Evolutionary conservation across 2,113 vertebrate genomes (phyloP), one percentile per base, ranked within the genome.

Genomic region (Onychostoma macrolepis): DNA sequence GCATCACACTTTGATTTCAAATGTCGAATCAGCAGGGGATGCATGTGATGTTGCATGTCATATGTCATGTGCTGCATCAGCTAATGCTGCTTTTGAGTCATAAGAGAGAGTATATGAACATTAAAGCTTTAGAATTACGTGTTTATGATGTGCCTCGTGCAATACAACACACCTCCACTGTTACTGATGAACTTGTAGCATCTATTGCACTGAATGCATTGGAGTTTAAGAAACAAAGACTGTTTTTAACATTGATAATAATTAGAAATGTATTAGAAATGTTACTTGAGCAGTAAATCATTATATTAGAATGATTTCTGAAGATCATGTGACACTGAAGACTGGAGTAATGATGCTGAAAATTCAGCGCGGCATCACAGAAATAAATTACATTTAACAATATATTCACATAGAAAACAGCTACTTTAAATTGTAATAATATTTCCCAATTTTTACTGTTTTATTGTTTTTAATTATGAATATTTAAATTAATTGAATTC

Each of bases 51-150:
- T 58, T 36, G 67, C 67, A 2, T 71, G 30, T 36, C 33, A 71
- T 8, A 21, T 71, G 30, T 69, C 7, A 69, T 36, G 15, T 36
- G 15, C 19, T 69, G 30, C 7, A 71, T 71, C 7, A 6, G 63
- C 61, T 63, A 63, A 63, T 63, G 58, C 58, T 63, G 61, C n/a
- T 63, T 26, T 63, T 67, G 28, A 67, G 63, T 67, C 28, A 67
- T 67, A 17, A 67, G 15, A 71, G 15, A 69, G 17, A 21, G 30
- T 36, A 33, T 71, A 9, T 71, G 33, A 33, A 71, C 9, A 19
- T 33, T 0, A 21, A 69, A 69, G 67, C 30, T 69, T 69, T 10
- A 33, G 15, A 19, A 33, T 69, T 13, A 67, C 15, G 7, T 19
- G 30, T 69, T 33, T 19, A 19, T 19, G 65, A 71, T 9, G 30